These are phyloP conservation scores for Phainopepla nitens DNA, from an alignment of 2,113 vertebrate genomes.

Conservation along the genomic window DNA sequence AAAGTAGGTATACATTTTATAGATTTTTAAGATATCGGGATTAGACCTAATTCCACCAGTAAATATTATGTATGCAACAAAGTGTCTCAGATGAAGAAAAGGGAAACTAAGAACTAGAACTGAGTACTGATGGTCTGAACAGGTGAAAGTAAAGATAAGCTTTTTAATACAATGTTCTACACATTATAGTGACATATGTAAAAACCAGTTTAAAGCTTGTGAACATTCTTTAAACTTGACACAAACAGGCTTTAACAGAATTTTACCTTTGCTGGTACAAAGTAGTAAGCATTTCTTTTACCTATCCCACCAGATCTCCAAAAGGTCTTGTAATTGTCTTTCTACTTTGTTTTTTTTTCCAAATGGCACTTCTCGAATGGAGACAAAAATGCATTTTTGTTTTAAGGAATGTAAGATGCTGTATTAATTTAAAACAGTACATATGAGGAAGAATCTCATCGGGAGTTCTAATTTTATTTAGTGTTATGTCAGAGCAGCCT, in stretches of 20 bases:
- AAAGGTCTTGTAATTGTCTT: background rate
- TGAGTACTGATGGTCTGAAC: background rate
- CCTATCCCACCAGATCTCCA: constrained; percentile 18
- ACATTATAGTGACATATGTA: background rate
- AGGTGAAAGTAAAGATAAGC: constrained; percentile 5
- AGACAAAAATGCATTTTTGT: background rate
- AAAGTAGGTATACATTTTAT: background rate
- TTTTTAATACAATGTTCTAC: constrained; percentile 7
- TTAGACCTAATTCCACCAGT: background rate
- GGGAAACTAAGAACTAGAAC: background rate
- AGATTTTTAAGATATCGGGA: background rate
- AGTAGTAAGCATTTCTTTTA: constrained; percentile 20
- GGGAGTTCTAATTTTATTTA: background rate
- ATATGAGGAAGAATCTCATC: background rate
- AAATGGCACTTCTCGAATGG: background rate
- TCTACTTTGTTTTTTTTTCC: background rate
- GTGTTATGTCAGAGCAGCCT: background rate
- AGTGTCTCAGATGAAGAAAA: background rate
- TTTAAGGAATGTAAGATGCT: background rate
- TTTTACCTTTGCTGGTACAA: constrained; percentile 38
- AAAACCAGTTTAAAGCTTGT: constrained; percentile 32
- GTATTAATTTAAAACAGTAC: background rate
- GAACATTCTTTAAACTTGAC: constrained; percentile 45
- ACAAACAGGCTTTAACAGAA: constrained; percentile 41
- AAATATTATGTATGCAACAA: background rate